Evolutionary conservation across 1,140 invertebrate species (phyloP), one percentile per base, ranked within the genome.

Genomic region (Pseudomyrmex sp.): DNA sequence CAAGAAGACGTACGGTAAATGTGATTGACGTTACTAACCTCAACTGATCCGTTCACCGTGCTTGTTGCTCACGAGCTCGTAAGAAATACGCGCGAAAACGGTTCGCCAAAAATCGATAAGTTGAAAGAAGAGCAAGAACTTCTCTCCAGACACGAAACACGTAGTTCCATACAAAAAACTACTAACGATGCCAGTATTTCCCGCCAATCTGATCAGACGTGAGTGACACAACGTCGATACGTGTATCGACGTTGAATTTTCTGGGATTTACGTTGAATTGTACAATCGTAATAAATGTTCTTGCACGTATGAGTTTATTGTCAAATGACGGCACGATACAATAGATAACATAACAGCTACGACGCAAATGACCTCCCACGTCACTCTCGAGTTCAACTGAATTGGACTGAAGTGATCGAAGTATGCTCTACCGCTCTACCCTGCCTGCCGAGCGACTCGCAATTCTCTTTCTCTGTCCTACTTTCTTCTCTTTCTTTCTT

Each of bases 81-180:
- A 20, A 48, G 48, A 18, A 80, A 59, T 72, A 54, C 54, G 76
- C 76, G 76, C 76, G 66, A 80, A 80, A 72, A 44, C 12, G 54
- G 44, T 12, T 18, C 20, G 13, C 13, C 9, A 3, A 10, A n/a
- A 46, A 80, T 80, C 76, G 76, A 80, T 80, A 59, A 15, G 46
- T 44, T 20, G 61, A n/a, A 20, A n/a, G 26, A 62, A 2, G n/a
- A n/a, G 35, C 63, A 48, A 2, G 20, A 66, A 2, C 15, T 26
- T 26, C 26, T 15, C 12, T n/a, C 20, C 18, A 8, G 13, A n/a
- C 44, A 59, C 35, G 35, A 65, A 18, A 70, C 56, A 26, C 23
- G 44, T 18, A 8, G n/a, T 46, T 18, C 15, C n/a, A n/a, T 13
- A 12, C 10, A 3, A 56, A 61, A 70, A 26, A 70, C 56, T 48